Percentiles rank a stretch among this genome's conserved stretches.
phyloP scores from a whole-genome alignment of 2,797 vertebrate species.

The Euthynnus affinis region DNA sequence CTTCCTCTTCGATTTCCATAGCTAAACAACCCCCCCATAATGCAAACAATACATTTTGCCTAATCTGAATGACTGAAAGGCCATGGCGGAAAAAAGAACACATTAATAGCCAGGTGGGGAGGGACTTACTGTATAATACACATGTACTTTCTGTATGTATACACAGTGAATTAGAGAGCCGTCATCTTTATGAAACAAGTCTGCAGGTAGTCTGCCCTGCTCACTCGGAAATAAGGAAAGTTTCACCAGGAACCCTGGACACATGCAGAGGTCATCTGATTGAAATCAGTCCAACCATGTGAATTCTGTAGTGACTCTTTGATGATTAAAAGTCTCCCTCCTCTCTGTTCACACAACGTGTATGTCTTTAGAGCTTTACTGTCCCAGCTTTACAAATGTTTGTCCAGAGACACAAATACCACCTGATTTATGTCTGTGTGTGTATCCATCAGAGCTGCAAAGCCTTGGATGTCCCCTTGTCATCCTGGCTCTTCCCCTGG shows the following conservation, averaged over 20 bases:
- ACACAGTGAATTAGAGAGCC: constrained; percentile 50
- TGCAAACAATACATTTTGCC: constrained; percentile 52
- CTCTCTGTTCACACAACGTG: constrained; percentile 22
- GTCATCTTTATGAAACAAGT: constrained; percentile 52
- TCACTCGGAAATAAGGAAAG: constrained; percentile 33
- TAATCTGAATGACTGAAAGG: constrained; percentile 54
- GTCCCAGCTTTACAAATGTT: constrained; percentile 44
- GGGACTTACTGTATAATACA: constrained; percentile 53
- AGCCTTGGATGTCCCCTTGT: constrained; percentile 69
- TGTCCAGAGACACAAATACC: constrained; percentile 49
- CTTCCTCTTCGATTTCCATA: constrained; percentile 43
- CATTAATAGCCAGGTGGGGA: constrained; percentile 70
- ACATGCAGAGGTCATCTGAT: constrained; percentile 35
- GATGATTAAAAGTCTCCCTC: constrained; percentile 22
- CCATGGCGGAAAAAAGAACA: constrained; percentile 8
- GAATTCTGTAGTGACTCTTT: constrained; percentile 12
- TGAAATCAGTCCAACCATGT: constrained; percentile 16
- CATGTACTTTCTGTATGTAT: constrained; percentile 51
- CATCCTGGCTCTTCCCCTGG: constrained; percentile 47
- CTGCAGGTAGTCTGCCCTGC: constrained; percentile 2
- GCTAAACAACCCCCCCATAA: constrained; percentile 46
- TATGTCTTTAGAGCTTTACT: constrained; percentile 42
- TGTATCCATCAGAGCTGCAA: constrained; percentile 57
- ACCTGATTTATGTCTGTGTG: constrained; percentile 48
- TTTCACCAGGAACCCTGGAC: constrained; percentile 17